Base-by-base conservation (phyloP, 2,888 invertebrate species). In the Morinoia aosen region DNA sequence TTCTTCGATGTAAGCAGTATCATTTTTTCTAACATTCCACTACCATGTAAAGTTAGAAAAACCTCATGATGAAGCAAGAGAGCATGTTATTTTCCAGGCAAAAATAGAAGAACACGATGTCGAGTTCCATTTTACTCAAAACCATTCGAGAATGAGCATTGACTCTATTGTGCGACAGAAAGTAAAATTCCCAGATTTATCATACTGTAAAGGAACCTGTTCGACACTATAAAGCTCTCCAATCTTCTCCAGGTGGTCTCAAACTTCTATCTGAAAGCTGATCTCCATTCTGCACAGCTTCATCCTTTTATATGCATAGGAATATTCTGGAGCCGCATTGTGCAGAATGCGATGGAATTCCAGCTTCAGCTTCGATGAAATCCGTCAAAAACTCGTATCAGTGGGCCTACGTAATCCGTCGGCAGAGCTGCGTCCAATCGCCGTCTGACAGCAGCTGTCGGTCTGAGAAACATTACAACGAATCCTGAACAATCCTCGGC, bases 361-460 rank as follows among this genome's bases (percentile, higher is more conserved):
- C 93, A 93, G 93, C 93, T 93, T 93, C 58, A 93, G 93, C 57
- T 39, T 57, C 57, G n/a, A 48, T 57, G 48, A 93, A 93, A 93
- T 57, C 11, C 93, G n/a, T 93, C 93, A 93, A 93, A 93, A 93
- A 57, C 57, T 57, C 93, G 93, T 93, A 93, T 57, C 56, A n/a
- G 57, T 56, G 25, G 57, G 93, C 93, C 93, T 33, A 93, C 33
- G 93, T 93, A 93, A 93, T 93, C 93, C 93, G 93, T 93, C 58
- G 56, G 93, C 48, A 57, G 48, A 93, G 93, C 93, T 93, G 48
- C 93, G 93, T 93, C 57, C 93, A 93, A 93, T 93, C 93, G 93
- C 57, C 7, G 33, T 4, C 57, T 93, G 93, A 93, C 93, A 93
- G 93, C 93, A 56, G 48, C 93, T 93, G 93, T 93, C 93, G 93